Percentiles rank a stretch among this genome's conserved stretches.
These are phyloP conservation scores for Chionoecetes opilio DNA, from an alignment of 1,140 invertebrate species.

Conservation along the genomic window DNA sequence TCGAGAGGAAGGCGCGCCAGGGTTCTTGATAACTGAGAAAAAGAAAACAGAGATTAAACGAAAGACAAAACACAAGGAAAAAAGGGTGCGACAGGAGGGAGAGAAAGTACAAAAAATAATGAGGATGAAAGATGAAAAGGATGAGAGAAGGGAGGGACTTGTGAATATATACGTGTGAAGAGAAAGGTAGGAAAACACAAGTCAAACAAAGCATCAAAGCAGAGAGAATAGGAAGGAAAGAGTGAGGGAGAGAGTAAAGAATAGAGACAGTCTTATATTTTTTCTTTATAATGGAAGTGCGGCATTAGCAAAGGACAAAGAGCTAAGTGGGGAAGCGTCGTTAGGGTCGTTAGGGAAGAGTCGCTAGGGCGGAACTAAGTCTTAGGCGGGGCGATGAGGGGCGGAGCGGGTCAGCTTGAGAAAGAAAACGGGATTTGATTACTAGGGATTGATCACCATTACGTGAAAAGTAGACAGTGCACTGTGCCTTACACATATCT, in stretches of 20 bases:
- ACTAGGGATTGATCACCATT: no score
- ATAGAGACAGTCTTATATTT: neutral
- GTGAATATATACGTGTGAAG: neutral
- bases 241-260: neutral
- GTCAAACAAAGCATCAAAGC: neutral
- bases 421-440: neutral
- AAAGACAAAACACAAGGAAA: neutral
- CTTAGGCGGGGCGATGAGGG: neutral
- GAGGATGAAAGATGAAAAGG: neutral
- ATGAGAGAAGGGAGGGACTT: neutral
- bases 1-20: no score
- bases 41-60: neutral
- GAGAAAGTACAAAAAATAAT: neutral
- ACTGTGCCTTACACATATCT: no score
- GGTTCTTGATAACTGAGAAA: neutral
- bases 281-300: neutral
- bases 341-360: neutral
- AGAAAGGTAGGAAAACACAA: conserved; percentile 24
- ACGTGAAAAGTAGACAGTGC: no score
- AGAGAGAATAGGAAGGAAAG: neutral
- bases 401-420: neutral
- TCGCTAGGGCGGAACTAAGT: neutral
- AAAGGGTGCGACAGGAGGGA: neutral
- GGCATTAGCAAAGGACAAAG: neutral
- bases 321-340: neutral